Percentiles rank a stretch among this genome's conserved stretches.
phyloP scores from a whole-genome alignment of 1,140 invertebrate species.

The Achatina immaculata region DNA sequence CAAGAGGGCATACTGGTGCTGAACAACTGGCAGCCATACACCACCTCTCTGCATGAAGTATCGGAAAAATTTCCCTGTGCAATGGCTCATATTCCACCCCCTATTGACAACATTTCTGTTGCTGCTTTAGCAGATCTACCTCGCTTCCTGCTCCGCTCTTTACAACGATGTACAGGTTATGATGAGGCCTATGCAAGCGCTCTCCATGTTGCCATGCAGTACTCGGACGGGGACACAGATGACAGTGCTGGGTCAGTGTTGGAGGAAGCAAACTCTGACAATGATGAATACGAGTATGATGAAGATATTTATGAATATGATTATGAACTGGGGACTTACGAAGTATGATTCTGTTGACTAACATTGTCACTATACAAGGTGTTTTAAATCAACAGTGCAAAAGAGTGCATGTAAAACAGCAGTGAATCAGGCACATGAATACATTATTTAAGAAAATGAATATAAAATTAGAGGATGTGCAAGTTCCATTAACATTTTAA shows the following conservation, averaged over 20 bases:
- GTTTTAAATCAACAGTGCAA: neutral
- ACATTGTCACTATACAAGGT: neutral
- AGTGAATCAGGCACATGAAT: too few relatives aligned
- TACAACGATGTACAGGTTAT: conserved; percentile 56
- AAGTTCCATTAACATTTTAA: too few relatives aligned
- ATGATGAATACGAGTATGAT: conserved; percentile 68
- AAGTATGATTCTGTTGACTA: too few relatives aligned
- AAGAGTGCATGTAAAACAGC: too few relatives aligned
- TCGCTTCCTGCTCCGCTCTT: conserved; percentile 43
- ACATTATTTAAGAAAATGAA: too few relatives aligned
- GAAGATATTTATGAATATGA: conserved; percentile 69
- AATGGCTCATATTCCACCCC: conserved; percentile 62
- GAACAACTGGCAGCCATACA: conserved; percentile 65
- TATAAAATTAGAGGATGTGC: too few relatives aligned
- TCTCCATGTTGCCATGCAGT: conserved; percentile 58
- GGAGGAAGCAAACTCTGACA: conserved; percentile 62
- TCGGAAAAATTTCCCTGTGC: conserved; percentile 59
- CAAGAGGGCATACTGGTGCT: conserved; percentile 61
- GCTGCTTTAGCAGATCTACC: conserved; percentile 58
- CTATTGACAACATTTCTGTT: conserved; percentile 66
- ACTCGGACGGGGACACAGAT: conserved; percentile 62
- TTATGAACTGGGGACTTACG: conserved; percentile 35
- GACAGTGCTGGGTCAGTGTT: conserved; percentile 61
- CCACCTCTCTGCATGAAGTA: conserved; percentile 62
- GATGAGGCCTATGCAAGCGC: conserved; percentile 65